phyloP scores from a whole-genome alignment of 1,140 invertebrate species.

The Drosophila tropicalis region DNA sequence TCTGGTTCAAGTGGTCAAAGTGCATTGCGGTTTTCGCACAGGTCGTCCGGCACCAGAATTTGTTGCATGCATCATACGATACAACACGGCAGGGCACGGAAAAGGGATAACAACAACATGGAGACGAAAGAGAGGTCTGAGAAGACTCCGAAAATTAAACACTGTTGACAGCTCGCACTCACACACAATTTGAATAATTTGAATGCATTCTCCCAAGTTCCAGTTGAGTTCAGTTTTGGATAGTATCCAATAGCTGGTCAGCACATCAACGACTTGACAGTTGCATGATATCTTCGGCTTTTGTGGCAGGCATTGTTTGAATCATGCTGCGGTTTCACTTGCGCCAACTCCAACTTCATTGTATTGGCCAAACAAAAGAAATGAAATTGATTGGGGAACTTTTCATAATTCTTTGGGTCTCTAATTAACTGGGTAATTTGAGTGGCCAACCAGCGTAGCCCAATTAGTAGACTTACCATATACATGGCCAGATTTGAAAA shows the following conservation, averaged over 20 bases:
- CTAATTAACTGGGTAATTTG: constrained; percentile 79
- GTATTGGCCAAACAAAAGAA: constrained; percentile 61
- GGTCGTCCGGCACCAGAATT: constrained; percentile 5
- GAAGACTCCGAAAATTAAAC: constrained; percentile 66
- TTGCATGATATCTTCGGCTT: constrained; percentile 54
- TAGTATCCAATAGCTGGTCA: constrained; percentile 43
- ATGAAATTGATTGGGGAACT: constrained; percentile 39
- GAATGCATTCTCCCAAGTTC: constrained; percentile 42
- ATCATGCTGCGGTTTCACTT: constrained; percentile 39
- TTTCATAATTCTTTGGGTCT: constrained; percentile 48
- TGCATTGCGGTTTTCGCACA: constrained; percentile 73
- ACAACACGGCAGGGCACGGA: not conserved
- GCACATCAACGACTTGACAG: constrained; percentile 70
- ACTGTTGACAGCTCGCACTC: constrained; percentile 80
- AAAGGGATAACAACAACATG: not conserved
- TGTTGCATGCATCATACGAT: constrained; percentile 69
- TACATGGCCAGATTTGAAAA: not conserved
- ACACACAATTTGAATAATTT: constrained; percentile 68
- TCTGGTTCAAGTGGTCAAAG: constrained; percentile 53
- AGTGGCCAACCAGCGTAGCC: constrained; percentile 60
- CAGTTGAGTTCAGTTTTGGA: constrained; percentile 5
- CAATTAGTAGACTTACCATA: not conserved
- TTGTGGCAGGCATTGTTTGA: constrained; percentile 17
- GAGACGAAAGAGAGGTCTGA: constrained; percentile 2
- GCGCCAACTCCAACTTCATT: constrained; percentile 36